A percentile compares a stretch with the other conserved stretches of the same genome.
phyloP scores from a whole-genome alignment of 2,113 vertebrate genomes.

The Antigone vipio region DNA sequence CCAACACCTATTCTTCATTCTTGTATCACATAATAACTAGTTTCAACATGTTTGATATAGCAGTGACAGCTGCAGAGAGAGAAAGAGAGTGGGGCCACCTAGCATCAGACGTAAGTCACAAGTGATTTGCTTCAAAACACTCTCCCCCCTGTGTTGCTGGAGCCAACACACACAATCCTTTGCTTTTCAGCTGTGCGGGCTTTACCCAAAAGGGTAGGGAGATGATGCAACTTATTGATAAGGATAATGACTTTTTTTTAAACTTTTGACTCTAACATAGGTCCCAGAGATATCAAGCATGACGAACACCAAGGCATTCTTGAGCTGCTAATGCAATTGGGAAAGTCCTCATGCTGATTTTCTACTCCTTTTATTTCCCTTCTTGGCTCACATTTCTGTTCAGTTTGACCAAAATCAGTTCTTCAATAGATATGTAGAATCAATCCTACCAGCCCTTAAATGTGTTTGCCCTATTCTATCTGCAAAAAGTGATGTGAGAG shows the following conservation, averaged over 20 bases:
- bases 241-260: background rate
- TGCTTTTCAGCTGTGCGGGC: background rate
- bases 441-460: background rate
- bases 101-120: background rate
- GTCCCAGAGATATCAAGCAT: background rate
- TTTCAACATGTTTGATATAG: background rate
- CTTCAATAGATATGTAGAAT: background rate
- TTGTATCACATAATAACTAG: background rate
- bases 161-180: background rate
- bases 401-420: background rate
- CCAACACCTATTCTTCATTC: constrained; percentile 2
- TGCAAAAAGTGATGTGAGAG: background rate
- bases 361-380: background rate
- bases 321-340: background rate
- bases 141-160: background rate
- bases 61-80: background rate
- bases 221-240: background rate
- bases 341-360: background rate
- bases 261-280: background rate
- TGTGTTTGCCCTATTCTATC: background rate
- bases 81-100: background rate
- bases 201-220: background rate
- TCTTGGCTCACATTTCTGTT: background rate
- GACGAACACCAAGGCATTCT: background rate
- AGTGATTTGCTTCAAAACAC: background rate